Conservation (phyloP, 2,888 invertebrate genomes). For the Macroteleia sp. region DNA sequence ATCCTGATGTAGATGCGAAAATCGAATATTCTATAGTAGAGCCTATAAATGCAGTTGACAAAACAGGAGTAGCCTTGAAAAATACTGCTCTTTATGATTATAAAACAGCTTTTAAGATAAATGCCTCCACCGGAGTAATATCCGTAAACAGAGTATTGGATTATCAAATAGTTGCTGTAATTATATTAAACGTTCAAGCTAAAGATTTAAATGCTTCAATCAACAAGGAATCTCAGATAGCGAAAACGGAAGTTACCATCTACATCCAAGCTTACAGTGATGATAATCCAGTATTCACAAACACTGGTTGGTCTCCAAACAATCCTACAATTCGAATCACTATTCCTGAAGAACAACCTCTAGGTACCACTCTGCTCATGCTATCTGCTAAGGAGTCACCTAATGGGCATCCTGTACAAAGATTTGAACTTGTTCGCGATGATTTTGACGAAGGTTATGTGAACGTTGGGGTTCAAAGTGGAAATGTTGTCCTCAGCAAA, state of each 20-base stretch:
- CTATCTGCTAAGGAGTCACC: constrained; percentile 89
- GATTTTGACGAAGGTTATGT: constrained; percentile 79
- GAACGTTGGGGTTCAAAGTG: constrained; percentile 87
- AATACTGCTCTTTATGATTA: constrained; percentile 87
- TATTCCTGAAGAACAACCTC: constrained; percentile 90
- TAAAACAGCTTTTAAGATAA: constrained; percentile 88
- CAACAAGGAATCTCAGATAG: constrained; percentile 87
- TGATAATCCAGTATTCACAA: constrained; percentile 90
- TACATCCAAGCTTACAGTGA: constrained; percentile 92
- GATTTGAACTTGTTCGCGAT: constrained; percentile 81
- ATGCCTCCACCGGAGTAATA: constrained; percentile 88
- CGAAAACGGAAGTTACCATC: constrained; percentile 89
- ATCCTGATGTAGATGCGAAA: constrained; percentile 89
- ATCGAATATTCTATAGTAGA: constrained; percentile 89
- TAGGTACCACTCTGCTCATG: constrained; percentile 89
- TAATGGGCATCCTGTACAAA: constrained; percentile 87
- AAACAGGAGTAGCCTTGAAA: constrained; percentile 89
- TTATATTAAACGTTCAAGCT: constrained; percentile 89
- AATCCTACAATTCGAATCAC: constrained; percentile 88
- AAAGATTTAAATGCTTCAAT: constrained; percentile 89
- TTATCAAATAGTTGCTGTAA: constrained; percentile 90
- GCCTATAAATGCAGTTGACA: constrained; percentile 89
- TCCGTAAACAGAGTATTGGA: constrained; percentile 88
- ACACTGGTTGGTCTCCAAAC: constrained; percentile 89
- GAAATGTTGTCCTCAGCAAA: constrained; percentile 89